phyloP scores from a whole-genome alignment of 2,797 vertebrate species.

The Sternotherus odoratus region DNA sequence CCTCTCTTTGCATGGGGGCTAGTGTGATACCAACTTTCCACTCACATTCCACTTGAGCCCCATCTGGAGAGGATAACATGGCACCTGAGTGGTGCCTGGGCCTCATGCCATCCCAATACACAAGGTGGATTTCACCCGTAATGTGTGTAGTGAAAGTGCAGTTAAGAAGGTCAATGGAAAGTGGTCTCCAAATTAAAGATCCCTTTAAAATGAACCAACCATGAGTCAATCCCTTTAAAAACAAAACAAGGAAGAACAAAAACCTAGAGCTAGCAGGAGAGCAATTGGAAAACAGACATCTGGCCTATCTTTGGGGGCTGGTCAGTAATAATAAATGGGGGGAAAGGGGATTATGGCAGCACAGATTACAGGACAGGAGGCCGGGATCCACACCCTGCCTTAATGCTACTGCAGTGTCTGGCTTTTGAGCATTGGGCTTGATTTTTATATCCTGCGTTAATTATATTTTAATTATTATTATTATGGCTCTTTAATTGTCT shows the following conservation, averaged over 20 bases:
- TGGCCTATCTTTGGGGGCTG: background rate
- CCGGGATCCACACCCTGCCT: background rate
- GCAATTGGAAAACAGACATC: background rate
- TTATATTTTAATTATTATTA: conserved; percentile 59
- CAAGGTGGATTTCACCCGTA: background rate
- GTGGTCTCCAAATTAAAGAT: background rate
- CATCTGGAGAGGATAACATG: background rate
- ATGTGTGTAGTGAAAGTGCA: background rate
- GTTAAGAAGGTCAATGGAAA: background rate
- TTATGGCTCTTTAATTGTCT: conserved; percentile 39
- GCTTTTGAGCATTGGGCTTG: conserved; percentile 48
- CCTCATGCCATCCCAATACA: too few species aligned
- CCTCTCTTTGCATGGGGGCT: background rate
- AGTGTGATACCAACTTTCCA: too few species aligned
- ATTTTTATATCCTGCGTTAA: conserved; percentile 38
- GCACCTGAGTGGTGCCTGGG: too few species aligned
- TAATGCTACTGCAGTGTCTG: background rate
- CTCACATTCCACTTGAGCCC: background rate
- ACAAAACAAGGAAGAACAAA: background rate
- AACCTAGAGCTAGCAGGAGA: background rate
- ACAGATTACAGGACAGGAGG: background rate
- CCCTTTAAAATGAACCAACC: background rate
- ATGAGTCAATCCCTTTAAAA: background rate
- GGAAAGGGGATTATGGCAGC: background rate
- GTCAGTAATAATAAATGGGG: background rate